Evolutionary conservation across 2,888 invertebrate species (phyloP), one percentile per base, ranked within the genome.

Genomic region (Entomobrya multifasciata): DNA sequence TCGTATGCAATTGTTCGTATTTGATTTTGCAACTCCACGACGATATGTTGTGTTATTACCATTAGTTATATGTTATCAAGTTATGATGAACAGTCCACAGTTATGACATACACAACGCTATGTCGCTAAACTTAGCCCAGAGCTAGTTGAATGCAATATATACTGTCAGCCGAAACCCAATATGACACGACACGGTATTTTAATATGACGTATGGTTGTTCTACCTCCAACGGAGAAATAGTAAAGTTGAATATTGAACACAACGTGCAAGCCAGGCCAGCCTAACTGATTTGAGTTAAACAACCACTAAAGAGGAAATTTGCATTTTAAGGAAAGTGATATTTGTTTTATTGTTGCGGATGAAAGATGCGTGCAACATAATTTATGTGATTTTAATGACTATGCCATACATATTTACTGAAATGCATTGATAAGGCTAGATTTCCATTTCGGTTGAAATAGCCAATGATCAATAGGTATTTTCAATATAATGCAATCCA

Each of bases 371-470:
- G 20, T 47, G n/a, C n/a, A 25, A 78, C n/a, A n/a, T 74, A 72
- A n/a, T n/a, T n/a, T n/a, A n/a, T n/a, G 52, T 60, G 60, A 47
- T 82, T 74, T 82, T 82, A 74, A 82, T 82, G 82, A 82, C 49
- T 30, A 74, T 82, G 27, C 81, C 60, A 49, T 82, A 76, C 74
- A 76, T 52, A n/a, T n/a, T n/a, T n/a, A 52, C 62, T 60, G 41
- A 74, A 82, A 72, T 72, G 72, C 70, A 81, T 57, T 70, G 72
- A 72, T 27, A 27, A n/a, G 72, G 47, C 17, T 82, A 72, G 57
- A 36, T 70, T 55, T 52, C 57, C 44, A 47, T 70, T 67, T 5
- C 17, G n/a, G n/a, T n/a, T n/a, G n/a, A n/a, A n/a, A n/a, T n/a
- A n/a, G n/a, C n/a, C n/a, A n/a, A n/a, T n/a, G n/a, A n/a, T n/a